These are phyloP conservation scores for Catharus fuscescens DNA, from an alignment of 2,113 vertebrate genomes.

Conservation along the genomic window DNA sequence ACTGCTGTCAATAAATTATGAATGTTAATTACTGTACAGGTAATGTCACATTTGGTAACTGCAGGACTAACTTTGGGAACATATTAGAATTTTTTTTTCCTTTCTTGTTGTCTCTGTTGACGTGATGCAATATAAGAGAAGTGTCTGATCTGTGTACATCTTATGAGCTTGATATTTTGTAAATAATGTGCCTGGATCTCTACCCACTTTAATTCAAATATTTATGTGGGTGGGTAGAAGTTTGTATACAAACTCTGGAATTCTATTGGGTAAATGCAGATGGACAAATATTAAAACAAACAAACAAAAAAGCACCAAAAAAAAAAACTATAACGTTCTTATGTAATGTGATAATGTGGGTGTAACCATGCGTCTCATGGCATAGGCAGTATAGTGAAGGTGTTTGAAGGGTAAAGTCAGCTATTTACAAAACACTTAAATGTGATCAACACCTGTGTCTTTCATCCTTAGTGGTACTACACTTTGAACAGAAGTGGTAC, in stretches of 20 bases:
- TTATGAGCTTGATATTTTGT: slow-evolving; percentile 58
- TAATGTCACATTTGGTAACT: slow-evolving; percentile 40
- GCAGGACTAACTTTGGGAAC: slow-evolving; percentile 21
- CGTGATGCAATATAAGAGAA: slow-evolving; percentile 44
- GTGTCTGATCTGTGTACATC: slow-evolving; percentile 11
- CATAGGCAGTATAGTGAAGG: slow-evolving; percentile 8
- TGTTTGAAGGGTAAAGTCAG: slow-evolving; percentile 1
- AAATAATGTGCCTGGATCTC: slow-evolving; percentile 58
- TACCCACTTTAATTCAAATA: slow-evolving; percentile 30
- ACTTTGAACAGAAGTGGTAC: slow-evolving; percentile 12
- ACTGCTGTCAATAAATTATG: slow-evolving; percentile 69
- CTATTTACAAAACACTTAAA: neutral
- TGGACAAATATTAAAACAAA: neutral
- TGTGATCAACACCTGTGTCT: neutral
- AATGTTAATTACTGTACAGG: slow-evolving; percentile 63
- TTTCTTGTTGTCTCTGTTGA: slow-evolving; percentile 35
- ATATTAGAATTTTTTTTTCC: slow-evolving; percentile 14
- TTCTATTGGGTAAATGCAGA: neutral
- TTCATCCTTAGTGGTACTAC: neutral
- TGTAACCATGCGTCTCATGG: neutral
- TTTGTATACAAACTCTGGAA: neutral
- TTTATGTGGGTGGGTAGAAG: neutral
- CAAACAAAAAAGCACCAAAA: neutral
- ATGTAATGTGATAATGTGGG: neutral
- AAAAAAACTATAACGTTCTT: neutral